phyloP scores from a whole-genome alignment of 2,113 vertebrate species.

The Vireo altiloquus region DNA sequence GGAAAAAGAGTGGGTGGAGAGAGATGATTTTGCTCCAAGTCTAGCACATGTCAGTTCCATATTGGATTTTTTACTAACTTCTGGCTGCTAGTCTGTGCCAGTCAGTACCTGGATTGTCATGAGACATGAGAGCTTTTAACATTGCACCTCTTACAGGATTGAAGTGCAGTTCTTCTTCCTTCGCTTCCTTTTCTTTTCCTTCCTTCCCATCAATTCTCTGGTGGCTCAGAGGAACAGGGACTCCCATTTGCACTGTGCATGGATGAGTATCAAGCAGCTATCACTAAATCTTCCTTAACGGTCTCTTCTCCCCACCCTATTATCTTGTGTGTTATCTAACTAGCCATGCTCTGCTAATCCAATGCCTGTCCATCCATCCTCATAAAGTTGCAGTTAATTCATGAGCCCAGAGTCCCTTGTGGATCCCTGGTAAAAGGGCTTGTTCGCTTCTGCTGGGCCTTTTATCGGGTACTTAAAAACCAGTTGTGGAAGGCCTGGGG shows the following conservation, averaged over 20 bases:
- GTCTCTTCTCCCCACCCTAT: constrained; percentile 1
- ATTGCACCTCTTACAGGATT: background rate
- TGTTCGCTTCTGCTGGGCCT: background rate
- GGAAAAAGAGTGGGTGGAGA: constrained; percentile 1
- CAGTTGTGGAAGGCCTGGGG: background rate
- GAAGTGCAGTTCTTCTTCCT: background rate
- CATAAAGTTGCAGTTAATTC: constrained; percentile 50
- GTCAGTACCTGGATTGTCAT: background rate
- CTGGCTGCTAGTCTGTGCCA: background rate
- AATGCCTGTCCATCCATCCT: constrained; percentile 28
- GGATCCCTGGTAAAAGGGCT: background rate
- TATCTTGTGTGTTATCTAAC: constrained; percentile 35
- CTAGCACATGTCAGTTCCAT: constrained; percentile 9
- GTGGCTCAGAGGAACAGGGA: background rate
- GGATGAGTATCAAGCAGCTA: constrained; percentile 3
- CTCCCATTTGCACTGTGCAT: background rate
- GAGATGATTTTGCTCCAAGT: constrained; percentile 9
- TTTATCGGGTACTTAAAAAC: constrained; percentile 21
- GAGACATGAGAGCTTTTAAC: background rate
- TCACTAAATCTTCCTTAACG: constrained; percentile 44
- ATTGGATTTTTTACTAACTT: background rate
- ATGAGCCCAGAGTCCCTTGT: background rate
- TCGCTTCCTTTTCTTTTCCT: background rate
- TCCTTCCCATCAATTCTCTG: background rate
- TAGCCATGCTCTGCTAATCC: constrained; percentile 35